These are phyloP conservation scores for Crax fasciolata DNA, from an alignment of 2,797 vertebrate species.

Conservation along the genomic window DNA sequence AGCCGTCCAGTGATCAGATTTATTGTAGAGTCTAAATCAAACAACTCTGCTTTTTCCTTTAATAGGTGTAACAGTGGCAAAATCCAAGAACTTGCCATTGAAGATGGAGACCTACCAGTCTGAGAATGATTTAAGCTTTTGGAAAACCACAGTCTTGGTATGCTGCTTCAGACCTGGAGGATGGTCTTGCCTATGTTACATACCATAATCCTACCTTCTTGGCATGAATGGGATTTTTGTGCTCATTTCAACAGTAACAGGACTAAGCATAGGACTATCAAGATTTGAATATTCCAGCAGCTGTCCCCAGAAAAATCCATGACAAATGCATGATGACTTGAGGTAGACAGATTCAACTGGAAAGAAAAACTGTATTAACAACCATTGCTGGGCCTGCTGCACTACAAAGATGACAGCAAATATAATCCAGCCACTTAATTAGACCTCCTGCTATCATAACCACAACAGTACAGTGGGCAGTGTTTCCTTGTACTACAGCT, in stretches of 20 bases:
- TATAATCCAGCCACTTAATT: neutral
- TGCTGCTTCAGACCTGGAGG: neutral
- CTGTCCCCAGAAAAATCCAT: neutral
- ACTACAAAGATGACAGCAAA: neutral
- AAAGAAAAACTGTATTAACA: neutral
- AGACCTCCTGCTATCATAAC: neutral
- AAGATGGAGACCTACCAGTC: neutral
- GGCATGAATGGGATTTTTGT: neutral
- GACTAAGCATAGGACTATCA: neutral
- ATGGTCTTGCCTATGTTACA: neutral
- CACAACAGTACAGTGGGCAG: neutral
- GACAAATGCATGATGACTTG: neutral
- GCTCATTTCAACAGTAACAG: neutral
- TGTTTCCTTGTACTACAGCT: neutral
- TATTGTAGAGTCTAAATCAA: neutral
- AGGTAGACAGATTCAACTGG: neutral
- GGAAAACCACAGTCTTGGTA: neutral
- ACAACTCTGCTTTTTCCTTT: neutral
- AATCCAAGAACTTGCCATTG: neutral
- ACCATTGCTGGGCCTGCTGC: fast-evolving
- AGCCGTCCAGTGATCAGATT: neutral
- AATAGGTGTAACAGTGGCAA: neutral
- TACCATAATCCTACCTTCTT: neutral
- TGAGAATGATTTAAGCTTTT: neutral
- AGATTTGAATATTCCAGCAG: neutral